Evolutionary conservation across 2,113 vertebrate species (phyloP).

Genomic region (Odobenus rosmarus): DNA sequence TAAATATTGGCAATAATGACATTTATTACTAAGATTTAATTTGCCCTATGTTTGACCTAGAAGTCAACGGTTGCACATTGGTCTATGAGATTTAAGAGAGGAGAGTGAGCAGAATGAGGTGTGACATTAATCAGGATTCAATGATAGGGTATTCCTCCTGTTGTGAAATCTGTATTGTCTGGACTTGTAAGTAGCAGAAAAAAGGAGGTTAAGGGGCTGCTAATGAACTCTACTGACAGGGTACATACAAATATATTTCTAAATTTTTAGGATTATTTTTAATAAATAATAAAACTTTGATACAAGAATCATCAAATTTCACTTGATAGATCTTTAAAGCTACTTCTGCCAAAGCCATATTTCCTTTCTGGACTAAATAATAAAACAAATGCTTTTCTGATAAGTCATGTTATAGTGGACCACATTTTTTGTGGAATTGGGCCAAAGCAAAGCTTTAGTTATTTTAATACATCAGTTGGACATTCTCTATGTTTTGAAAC

Average conservation of each 20-base stretch:
- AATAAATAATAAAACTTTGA: neutral
- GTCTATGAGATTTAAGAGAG: conserved; percentile 24
- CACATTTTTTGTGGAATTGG: conserved; percentile 13
- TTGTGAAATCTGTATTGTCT: neutral
- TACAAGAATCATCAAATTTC: neutral
- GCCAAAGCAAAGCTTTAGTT: conserved; percentile 35
- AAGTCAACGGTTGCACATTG: neutral
- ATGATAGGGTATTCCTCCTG: neutral
- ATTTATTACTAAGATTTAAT: neutral
- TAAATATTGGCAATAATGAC: neutral
- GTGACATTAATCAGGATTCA: neutral
- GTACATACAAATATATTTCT: neutral
- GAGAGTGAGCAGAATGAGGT: neutral
- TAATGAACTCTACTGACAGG: neutral
- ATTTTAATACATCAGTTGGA: neutral
- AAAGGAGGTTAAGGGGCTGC: neutral
- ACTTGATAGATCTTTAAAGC: neutral
- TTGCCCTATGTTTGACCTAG: neutral
- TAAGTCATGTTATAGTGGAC: neutral
- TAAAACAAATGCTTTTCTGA: neutral
- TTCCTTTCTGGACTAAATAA: conserved; percentile 43
- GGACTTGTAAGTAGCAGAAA: neutral
- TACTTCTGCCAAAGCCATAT: neutral
- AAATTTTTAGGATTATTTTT: neutral
- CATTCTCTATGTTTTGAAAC: neutral